Conservation (phyloP, 2,113 vertebrate species). For the Turdus rufiventris region DNA sequence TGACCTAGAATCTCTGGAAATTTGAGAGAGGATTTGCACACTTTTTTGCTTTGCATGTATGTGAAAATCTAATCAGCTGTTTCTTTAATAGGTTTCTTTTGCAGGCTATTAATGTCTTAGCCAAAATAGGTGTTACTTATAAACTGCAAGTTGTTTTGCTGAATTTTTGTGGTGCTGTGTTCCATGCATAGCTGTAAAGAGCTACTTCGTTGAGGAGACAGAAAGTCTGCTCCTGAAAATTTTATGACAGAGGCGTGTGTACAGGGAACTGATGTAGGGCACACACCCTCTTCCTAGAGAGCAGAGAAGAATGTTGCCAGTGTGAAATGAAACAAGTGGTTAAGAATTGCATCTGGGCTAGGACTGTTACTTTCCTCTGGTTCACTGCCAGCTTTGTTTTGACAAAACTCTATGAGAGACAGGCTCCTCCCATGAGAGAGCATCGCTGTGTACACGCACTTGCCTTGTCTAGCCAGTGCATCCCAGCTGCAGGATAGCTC, state of each 20-base stretch:
- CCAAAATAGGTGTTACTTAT: background rate
- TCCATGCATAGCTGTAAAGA: background rate
- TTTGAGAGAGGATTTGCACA: background rate
- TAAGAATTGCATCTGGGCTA: background rate
- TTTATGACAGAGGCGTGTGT: background rate
- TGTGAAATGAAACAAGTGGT: background rate
- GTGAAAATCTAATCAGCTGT: background rate
- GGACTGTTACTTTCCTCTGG: background rate
- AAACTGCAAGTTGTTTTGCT: background rate
- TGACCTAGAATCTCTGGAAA: background rate
- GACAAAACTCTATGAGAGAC: background rate
- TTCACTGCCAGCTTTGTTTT: background rate
- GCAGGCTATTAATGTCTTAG: background rate
- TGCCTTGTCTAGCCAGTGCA: background rate
- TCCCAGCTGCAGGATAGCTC: background rate
- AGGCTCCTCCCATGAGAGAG: background rate
- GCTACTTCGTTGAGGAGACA: background rate
- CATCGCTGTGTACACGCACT: background rate
- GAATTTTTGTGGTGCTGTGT: background rate
- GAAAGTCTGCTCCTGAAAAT: background rate
- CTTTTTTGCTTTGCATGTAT: background rate
- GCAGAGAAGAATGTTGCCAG: background rate
- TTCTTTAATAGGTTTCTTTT: background rate
- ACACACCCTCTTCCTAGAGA: fast-evolving
- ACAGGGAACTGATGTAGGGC: background rate